Evolutionary conservation across 2,113 vertebrate genomes (phyloP).

Genomic region (Indicator indicator): DNA sequence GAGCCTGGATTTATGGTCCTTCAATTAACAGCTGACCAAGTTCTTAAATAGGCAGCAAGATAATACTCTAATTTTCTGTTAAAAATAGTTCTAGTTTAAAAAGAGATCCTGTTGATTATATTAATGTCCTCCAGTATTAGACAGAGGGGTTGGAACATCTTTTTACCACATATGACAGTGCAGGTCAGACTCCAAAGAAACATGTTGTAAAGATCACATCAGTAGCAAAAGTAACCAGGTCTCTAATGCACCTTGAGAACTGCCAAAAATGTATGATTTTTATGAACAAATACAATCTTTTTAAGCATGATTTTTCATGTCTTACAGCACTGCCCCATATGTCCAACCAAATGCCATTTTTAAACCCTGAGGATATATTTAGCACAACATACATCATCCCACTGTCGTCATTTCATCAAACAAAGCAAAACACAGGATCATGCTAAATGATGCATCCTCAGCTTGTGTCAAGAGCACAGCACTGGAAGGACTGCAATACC

Average conservation of each 20-base stretch:
- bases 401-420: conserved; percentile 41
- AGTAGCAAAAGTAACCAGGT: background rate
- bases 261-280: background rate
- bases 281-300: background rate
- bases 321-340: conserved; percentile 27
- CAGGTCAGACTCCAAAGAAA: conserved; percentile 4
- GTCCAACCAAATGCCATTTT: conserved; percentile 66
- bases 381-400: conserved; percentile 52
- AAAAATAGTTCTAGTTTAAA: background rate
- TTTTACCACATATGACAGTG: background rate
- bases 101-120: background rate
- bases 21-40: background rate
- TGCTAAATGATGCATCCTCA: conserved; percentile 44
- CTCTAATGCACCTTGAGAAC: conserved; percentile 15
- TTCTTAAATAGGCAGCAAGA: background rate
- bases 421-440: conserved; percentile 29
- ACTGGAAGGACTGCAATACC: background rate
- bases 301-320: conserved; percentile 5
- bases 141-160: background rate
- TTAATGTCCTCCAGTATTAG: background rate
- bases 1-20: background rate
- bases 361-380: conserved; percentile 57
- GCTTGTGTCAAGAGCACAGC: conserved; percentile 18
- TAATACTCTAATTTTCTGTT: background rate
- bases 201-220: background rate